These are phyloP conservation scores for Capreolus pygargus DNA, from an alignment of 2,113 vertebrate species.

Conservation along the genomic window DNA sequence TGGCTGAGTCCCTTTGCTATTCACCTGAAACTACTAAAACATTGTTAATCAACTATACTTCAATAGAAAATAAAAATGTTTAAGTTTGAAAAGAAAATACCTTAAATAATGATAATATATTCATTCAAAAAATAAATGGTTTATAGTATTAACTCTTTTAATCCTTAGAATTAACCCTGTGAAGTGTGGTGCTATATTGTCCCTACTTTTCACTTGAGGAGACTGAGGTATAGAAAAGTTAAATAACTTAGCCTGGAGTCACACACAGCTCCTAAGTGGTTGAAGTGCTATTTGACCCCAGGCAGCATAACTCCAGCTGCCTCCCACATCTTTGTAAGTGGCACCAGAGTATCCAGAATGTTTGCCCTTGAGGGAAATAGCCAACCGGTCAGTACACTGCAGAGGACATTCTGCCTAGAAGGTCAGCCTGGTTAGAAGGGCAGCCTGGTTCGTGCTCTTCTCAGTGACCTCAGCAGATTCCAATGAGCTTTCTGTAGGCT, in stretches of 20 bases:
- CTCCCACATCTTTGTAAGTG: background rate
- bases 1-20: background rate
- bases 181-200: fast-evolving
- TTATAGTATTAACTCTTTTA: background rate
- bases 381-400: background rate
- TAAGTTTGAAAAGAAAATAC: background rate
- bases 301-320: fast-evolving
- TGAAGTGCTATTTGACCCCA: background rate
- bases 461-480: background rate
- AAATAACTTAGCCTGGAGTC: background rate
- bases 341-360: background rate
- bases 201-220: background rate
- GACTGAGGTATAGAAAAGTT: background rate
- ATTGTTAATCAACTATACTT: background rate
- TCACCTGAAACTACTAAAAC: background rate
- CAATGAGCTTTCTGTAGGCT: background rate
- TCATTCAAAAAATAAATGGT: background rate
- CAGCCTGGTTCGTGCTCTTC: background rate
- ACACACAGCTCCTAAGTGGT: background rate
- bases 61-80: background rate
- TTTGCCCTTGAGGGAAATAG: background rate
- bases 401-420: fast-evolving
- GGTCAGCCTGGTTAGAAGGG: background rate
- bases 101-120: background rate
- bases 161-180: background rate